Conservation (phyloP, 2,113 vertebrate species). For the Anser cygnoides region DNA sequence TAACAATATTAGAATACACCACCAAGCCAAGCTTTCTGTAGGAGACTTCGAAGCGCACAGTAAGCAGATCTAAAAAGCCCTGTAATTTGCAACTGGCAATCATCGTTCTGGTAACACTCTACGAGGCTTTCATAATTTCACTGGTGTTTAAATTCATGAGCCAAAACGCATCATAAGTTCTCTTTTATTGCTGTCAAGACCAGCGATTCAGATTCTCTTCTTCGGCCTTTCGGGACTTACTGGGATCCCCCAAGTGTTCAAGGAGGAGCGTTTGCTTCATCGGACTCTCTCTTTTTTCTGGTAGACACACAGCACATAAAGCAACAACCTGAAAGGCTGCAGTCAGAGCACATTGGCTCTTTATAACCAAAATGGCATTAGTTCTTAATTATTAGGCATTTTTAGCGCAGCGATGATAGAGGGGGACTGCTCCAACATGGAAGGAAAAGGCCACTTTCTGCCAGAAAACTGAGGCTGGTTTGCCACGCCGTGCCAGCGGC, state of each 20-base stretch:
- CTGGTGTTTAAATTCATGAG: conserved; percentile 36
- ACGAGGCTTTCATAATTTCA: conserved; percentile 44
- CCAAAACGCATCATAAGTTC: conserved; percentile 32
- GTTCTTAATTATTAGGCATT: background rate
- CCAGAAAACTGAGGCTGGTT: background rate
- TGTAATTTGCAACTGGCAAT: conserved; percentile 44
- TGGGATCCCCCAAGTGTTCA: background rate
- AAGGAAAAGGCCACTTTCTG: conserved; percentile 1
- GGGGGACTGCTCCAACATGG: background rate
- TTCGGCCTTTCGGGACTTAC: background rate
- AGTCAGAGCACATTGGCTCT: background rate
- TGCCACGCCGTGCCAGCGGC: background rate
- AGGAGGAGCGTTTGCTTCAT: background rate
- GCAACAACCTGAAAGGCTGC: background rate
- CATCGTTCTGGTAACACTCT: background rate
- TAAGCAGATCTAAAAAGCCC: conserved; percentile 35
- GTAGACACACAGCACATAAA: background rate
- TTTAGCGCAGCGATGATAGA: background rate
- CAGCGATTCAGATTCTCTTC: background rate
- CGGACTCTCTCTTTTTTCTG: background rate
- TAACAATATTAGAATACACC: conserved; percentile 41
- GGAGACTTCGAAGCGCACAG: background rate
- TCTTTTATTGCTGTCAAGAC: conserved; percentile 33
- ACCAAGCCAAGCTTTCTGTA: conserved; percentile 33
- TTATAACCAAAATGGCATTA: background rate